Evolutionary conservation across 2,888 invertebrate genomes (phyloP).

Genomic region (Matsumyia berberina): DNA sequence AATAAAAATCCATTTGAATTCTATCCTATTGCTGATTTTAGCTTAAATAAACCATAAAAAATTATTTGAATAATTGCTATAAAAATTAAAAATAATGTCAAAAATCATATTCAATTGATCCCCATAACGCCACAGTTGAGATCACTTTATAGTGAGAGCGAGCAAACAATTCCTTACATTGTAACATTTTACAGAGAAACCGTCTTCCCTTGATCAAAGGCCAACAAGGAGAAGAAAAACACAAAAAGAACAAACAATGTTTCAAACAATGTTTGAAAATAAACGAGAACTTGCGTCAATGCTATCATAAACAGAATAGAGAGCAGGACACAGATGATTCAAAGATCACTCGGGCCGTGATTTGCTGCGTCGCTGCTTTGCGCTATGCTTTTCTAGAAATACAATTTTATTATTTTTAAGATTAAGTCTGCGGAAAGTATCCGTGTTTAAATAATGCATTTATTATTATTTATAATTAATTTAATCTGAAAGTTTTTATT

Average conservation of each 20-base stretch:
- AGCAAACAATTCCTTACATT: slow-evolving; percentile 1
- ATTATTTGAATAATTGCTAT: too few species aligned
- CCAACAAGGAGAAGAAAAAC: neutral
- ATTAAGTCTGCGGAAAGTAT: neutral
- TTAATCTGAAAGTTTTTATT: slow-evolving; percentile 50
- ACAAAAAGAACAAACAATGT: neutral
- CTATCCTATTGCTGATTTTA: too few species aligned
- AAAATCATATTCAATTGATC: too few species aligned
- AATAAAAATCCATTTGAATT: too few species aligned
- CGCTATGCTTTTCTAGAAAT: neutral
- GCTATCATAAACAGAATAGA: neutral
- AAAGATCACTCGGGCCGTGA: neutral
- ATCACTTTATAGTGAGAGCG: too few species aligned
- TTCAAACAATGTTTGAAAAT: slow-evolving; percentile 7
- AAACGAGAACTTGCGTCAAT: slow-evolving; percentile 12
- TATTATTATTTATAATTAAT: slow-evolving; percentile 56
- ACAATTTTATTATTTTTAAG: neutral
- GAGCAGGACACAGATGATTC: neutral
- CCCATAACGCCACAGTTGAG: too few species aligned
- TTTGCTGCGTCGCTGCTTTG: neutral
- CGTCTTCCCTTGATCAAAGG: neutral
- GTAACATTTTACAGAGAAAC: neutral
- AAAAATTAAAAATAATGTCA: too few species aligned
- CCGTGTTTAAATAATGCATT: slow-evolving; percentile 41
- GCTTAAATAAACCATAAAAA: too few species aligned